These are phyloP conservation scores for Acheta domesticus DNA, from an alignment of 2,888 invertebrate species.

Conservation along the genomic window DNA sequence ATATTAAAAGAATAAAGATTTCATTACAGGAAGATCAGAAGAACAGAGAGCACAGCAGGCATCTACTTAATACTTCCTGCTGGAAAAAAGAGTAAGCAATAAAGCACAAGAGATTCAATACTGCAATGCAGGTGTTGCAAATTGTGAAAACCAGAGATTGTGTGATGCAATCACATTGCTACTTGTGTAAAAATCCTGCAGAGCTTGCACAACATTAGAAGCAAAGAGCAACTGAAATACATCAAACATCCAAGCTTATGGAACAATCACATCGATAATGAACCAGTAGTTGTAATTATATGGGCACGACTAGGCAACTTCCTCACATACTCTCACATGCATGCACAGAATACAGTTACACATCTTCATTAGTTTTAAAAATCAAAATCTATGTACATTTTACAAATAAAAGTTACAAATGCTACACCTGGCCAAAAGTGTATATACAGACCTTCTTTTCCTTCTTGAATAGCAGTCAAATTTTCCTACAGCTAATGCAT, in stretches of 20 bases:
- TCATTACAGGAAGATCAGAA: too few species aligned
- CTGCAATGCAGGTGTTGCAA: background rate
- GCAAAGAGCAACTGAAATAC: slow-evolving; percentile 5
- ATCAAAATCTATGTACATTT: slow-evolving; percentile 18
- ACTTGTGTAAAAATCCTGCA: background rate
- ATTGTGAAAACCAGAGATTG: background rate
- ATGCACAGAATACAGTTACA: background rate
- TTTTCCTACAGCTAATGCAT: background rate
- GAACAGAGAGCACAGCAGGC: too few species aligned
- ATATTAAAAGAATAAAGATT: too few species aligned
- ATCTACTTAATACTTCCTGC: too few species aligned
- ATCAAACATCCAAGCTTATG: background rate
- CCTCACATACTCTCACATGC: background rate
- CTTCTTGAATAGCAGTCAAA: background rate
- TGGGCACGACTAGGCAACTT: slow-evolving; percentile 10
- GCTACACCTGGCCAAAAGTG: slow-evolving; percentile 18
- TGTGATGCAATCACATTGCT: background rate
- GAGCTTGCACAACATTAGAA: slow-evolving; percentile 10
- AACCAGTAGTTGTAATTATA: slow-evolving; percentile 1
- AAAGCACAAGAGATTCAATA: background rate
- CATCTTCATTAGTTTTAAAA: slow-evolving; percentile 7
- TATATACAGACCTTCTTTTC: slow-evolving; percentile 18
- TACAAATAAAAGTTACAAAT: slow-evolving; percentile 6
- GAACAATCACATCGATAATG: slow-evolving; percentile 4
- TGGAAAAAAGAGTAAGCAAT: background rate